A percentile compares a stretch with the other conserved stretches of the same genome.
Conservation (phyloP, 2,888 invertebrate species). For the Epinotia ramella region DNA sequence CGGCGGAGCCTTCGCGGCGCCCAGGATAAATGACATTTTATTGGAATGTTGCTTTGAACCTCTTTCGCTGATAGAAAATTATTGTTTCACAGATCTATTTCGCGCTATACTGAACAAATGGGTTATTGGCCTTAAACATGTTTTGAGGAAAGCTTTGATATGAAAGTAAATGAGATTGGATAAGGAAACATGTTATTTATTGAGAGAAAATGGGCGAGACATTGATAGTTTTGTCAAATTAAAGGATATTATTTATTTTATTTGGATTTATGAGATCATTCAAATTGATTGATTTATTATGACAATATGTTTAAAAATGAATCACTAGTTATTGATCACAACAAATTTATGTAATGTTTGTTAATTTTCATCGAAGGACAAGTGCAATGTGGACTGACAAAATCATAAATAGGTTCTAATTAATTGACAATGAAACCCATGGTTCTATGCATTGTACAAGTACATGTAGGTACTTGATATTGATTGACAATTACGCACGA, state of each 20-base stretch:
- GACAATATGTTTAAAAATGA: too few species aligned
- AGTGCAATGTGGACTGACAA: neutral
- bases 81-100: conserved; percentile 54
- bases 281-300: neutral
- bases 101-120: conserved; percentile 52
- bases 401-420: neutral
- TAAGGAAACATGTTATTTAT: conserved; percentile 22
- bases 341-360: too few species aligned
- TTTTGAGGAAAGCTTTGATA: conserved; percentile 40
- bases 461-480: neutral
- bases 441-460: too few species aligned
- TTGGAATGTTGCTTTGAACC: conserved; percentile 59
- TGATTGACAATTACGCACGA: neutral
- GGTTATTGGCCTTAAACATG: conserved; percentile 45
- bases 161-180: conserved; percentile 39
- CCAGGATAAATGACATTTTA: conserved; percentile 58
- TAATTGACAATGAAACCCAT: neutral
- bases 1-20: conserved; percentile 42
- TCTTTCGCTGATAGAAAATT: conserved; percentile 55
- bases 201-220: conserved; percentile 1
- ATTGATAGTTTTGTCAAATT: neutral
- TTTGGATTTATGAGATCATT: neutral
- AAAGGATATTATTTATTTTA: neutral
- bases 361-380: neutral
- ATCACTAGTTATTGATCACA: too few species aligned